Evolutionary conservation across 92 coral and sea anemone species (phyloP).

Genomic region (Umimayanthus chanpuru): DNA sequence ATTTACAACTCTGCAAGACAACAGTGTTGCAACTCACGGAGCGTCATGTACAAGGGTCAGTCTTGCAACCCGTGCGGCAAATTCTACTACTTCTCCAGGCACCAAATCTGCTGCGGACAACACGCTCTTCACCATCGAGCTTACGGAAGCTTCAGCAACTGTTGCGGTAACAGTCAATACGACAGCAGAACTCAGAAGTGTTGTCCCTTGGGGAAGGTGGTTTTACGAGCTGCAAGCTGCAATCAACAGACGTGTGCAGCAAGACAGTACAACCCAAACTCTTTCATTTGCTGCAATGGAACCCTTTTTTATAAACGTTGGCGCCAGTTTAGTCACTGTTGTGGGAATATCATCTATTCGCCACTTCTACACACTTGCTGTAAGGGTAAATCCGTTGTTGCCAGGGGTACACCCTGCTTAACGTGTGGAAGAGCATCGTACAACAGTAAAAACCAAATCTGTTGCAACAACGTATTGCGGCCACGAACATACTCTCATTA

Average conservation of each 20-base stretch:
- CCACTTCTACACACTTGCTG: constrained; percentile 28
- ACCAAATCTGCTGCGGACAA: constrained; percentile 38
- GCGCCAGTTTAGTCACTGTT: constrained; percentile 10
- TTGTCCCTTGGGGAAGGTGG: not conserved
- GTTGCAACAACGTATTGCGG: constrained; percentile 16
- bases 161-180: too few relatives aligned
- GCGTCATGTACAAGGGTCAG: too few relatives aligned
- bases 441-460: not conserved
- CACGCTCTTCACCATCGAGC: not conserved
- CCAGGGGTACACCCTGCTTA: not conserved
- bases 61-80: constrained; percentile 21
- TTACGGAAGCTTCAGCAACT: too few relatives aligned
- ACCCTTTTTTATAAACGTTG: not conserved
- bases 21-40: too few relatives aligned
- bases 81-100: not conserved
- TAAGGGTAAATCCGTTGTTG: not conserved
- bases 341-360: constrained; percentile 33
- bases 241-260: constrained; percentile 10
- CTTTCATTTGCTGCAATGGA: constrained; percentile 17
- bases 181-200: not conserved
- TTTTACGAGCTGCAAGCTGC: constrained; percentile 1
- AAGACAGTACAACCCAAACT: constrained; percentile 14
- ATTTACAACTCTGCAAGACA: too few relatives aligned
- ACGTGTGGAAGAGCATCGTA: not conserved
- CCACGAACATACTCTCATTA: not conserved